Evolutionary conservation across 2,113 vertebrate species (phyloP).

Genomic region (Suricata suricatta): DNA sequence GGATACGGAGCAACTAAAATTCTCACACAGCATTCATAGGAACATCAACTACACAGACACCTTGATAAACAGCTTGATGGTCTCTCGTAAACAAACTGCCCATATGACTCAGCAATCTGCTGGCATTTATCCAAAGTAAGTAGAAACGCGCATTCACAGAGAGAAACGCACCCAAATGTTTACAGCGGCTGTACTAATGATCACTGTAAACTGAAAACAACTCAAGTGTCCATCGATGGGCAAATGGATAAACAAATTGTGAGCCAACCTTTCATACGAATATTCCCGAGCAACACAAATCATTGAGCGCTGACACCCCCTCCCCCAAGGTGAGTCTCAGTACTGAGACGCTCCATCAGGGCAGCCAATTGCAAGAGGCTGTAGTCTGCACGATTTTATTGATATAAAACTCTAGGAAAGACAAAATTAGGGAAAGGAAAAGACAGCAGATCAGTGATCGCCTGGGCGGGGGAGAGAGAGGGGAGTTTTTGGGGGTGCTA

Average conservation of each 20-base stretch:
- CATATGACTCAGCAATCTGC: not conserved
- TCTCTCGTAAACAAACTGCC: not conserved
- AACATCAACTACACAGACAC: not conserved
- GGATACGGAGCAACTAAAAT: not conserved
- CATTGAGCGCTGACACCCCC: fast-evolving
- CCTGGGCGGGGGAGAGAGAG: not conserved
- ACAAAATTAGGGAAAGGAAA: not conserved
- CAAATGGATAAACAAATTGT: not conserved
- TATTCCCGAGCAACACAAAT: no score
- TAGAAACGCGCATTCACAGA: not conserved
- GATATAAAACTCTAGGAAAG: not conserved
- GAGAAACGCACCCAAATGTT: not conserved
- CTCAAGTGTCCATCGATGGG: not conserved
- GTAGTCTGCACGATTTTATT: not conserved
- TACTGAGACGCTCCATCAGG: fast-evolving
- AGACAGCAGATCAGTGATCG: not conserved
- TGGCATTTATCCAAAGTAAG: not conserved
- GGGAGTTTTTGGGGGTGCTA: no score
- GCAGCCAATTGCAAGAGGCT: no score
- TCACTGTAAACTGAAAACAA: not conserved
- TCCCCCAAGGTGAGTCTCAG: fast-evolving
- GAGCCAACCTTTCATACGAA: not conserved
- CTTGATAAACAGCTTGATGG: not conserved
- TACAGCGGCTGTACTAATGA: not conserved
- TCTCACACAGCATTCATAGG: not conserved